A percentile compares a stretch with the other conserved stretches of the same genome.
These are phyloP conservation scores for Ictidomys tridecemlineatus DNA, from an alignment of 2,113 vertebrate species.

Conservation along the genomic window DNA sequence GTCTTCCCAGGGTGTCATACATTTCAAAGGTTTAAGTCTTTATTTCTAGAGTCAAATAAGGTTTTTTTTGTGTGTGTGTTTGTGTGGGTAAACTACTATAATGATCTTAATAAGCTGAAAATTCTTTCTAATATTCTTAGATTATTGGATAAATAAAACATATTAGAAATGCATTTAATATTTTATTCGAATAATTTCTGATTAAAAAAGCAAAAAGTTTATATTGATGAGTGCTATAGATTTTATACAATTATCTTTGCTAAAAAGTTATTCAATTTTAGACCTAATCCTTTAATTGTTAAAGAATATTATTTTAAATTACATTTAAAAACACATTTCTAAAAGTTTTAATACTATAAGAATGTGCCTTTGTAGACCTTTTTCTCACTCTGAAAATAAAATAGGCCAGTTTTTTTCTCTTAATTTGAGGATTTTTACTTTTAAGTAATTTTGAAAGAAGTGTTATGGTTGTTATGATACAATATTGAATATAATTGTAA, in stretches of 20 bases:
- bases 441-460: constrained; percentile 37
- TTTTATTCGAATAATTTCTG: constrained; percentile 12
- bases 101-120: constrained; percentile 56
- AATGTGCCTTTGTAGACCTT: background rate
- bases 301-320: constrained; percentile 7
- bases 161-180: constrained; percentile 40
- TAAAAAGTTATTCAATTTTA: constrained; percentile 27
- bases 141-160: constrained; percentile 48
- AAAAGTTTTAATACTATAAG: constrained; percentile 34
- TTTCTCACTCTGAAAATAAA: constrained; percentile 55
- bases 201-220: constrained; percentile 20
- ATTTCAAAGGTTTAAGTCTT: constrained; percentile 56
- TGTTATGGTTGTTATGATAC: constrained; percentile 7
- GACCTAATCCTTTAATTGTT: constrained; percentile 33
- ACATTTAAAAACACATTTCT: constrained; percentile 8
- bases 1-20: background rate
- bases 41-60: constrained; percentile 11
- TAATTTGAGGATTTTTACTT: constrained; percentile 37
- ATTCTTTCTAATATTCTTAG: constrained; percentile 49
- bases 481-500: constrained; percentile 32
- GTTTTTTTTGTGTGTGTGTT: background rate
- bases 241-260: constrained; percentile 21
- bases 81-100: constrained; percentile 40
- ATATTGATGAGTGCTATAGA: background rate
- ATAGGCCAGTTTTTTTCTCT: background rate